Evolutionary conservation across 2,888 invertebrate genomes (phyloP), one percentile per base, ranked within the genome.

Genomic region (Rhorus exstirpatorius): DNA sequence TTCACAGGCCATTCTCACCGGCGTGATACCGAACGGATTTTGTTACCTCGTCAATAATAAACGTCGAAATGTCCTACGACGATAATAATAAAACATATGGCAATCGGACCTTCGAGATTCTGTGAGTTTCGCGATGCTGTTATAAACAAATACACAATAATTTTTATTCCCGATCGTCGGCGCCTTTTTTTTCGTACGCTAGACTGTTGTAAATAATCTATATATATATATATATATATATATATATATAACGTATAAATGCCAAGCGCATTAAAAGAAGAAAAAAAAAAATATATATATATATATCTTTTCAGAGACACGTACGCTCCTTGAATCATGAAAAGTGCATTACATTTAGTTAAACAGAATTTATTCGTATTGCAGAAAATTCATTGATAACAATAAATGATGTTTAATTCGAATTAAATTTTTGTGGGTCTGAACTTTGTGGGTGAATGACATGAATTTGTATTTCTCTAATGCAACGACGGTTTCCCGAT

Each of bases 1-100:
- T 93, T 58, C 93, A 93, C 85, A 90, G 93, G 86, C 93, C 93
- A 0, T 93, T 93, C 76, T 92, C 93, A 89, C 93, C 93, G 74
- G 93, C 93, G 93, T 93, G 93, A 93, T 93, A 92, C 89, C 75
- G 65, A 79, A 75, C 79, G 21, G 79, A 79, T 44, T 60, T 79
- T 46, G 19, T 76, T 19, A 71, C 75, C 46, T 17, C 75, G 10
- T 26, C 80, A 21, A 17, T 71, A 21, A 21, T 44, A 85, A 87
- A 74, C 65, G 81, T 77, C 74, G 81, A 83, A 61, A 78, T 41
- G 46, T 60, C 80, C 61, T 72, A 81, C 65, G 70, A 83, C 72
- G 79, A 83, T 83, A 78, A 85, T 75, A 82, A 81, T 74, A 85
- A 85, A 60, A 61, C 75, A 8, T 79, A 79, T 75, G 85, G 82